Evolutionary conservation across 2,888 invertebrate genomes (phyloP).

Genomic region (Ditula angustiorana): DNA sequence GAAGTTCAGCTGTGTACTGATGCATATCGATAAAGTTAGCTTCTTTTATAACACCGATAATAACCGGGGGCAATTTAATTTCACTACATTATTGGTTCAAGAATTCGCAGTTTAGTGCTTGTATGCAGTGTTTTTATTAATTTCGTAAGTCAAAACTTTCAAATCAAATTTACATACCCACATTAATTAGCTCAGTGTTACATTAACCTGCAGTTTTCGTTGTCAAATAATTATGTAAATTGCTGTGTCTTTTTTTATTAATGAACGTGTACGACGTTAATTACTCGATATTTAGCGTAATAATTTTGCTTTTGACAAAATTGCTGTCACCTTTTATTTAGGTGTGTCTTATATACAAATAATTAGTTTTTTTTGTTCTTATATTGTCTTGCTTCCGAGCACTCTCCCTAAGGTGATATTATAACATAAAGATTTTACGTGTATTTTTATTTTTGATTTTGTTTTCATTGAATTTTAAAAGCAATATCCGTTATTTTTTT

Average conservation of each 20-base stretch:
- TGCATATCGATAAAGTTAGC: constrained; percentile 13
- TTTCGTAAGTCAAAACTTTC: constrained; percentile 20
- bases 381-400: no score
- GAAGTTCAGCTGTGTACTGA: constrained; percentile 26
- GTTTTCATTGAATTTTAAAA: no score
- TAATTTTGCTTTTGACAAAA: not conserved
- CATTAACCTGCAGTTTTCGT: not conserved
- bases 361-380: no score
- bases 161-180: constrained; percentile 50
- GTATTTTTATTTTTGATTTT: no score
- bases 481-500: no score
- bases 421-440: no score
- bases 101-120: constrained; percentile 1
- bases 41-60: constrained; percentile 32
- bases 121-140: not conserved
- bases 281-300: not conserved
- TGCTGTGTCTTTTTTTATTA: not conserved
- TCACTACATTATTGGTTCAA: constrained; percentile 4
- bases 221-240: constrained; percentile 3
- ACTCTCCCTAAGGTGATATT: no score
- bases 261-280: not conserved
- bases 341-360: not conserved
- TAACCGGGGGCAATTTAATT: constrained; percentile 14
- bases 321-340: not conserved
- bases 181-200: constrained; percentile 27